Evolutionary conservation across 1,140 invertebrate species (phyloP).

Genomic region (Leguminivora glycinivorella): DNA sequence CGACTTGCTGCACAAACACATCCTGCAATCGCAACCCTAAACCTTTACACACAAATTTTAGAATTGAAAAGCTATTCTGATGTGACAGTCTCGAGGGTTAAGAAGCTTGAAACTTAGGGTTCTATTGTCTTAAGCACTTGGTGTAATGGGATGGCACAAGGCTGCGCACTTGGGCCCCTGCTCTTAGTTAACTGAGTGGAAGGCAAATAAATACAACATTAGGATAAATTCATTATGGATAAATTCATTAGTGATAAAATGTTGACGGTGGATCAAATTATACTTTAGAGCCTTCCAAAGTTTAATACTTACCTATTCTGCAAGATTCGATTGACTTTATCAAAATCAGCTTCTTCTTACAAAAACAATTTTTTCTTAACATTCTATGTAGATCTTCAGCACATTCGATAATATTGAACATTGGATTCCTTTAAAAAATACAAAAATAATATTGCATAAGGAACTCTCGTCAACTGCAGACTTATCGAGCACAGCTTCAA

Average conservation of each 20-base stretch:
- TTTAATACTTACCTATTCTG: too few species aligned
- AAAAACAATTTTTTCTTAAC: too few species aligned
- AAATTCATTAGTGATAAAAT: constrained; percentile 4
- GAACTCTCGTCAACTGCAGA: too few species aligned
- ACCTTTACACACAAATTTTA: not conserved
- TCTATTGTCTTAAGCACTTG: constrained; percentile 5
- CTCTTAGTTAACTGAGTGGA: constrained; percentile 3
- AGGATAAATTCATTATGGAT: not conserved
- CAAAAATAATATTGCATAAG: too few species aligned
- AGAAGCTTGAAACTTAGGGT: not conserved
- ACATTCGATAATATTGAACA: too few species aligned
- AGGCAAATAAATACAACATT: not conserved
- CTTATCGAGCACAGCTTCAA: too few species aligned
- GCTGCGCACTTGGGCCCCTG: not conserved
- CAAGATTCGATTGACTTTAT: too few species aligned
- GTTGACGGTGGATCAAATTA: not conserved
- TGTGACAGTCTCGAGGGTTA: not conserved
- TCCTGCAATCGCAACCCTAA: not conserved
- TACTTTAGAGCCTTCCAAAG: too few species aligned
- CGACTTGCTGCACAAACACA: not conserved
- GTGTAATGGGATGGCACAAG: constrained; percentile 9
- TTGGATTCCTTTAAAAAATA: too few species aligned
- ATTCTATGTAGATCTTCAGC: too few species aligned
- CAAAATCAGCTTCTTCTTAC: too few species aligned
- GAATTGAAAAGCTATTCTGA: not conserved